phyloP scores from a whole-genome alignment of 1,140 invertebrate genomes.

The Triops cancriformis region DNA sequence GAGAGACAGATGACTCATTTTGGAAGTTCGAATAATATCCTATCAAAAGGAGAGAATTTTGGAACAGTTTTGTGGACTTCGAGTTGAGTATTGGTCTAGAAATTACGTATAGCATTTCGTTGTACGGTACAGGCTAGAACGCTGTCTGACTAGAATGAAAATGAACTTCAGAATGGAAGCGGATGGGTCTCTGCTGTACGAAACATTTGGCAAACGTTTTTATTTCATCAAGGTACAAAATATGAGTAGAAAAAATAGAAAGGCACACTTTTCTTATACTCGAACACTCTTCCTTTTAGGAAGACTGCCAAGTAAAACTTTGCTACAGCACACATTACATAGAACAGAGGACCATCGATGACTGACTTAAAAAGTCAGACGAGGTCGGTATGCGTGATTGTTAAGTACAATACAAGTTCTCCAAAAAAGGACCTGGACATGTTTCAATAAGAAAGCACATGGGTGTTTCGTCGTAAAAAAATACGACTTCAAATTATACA shows the following conservation, averaged over 20 bases:
- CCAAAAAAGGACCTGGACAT: not conserved
- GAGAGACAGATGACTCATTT: too few species aligned
- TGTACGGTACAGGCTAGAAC: too few species aligned
- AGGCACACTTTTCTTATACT: not conserved
- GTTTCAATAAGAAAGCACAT: not conserved
- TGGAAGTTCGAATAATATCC: too few species aligned
- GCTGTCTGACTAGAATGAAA: too few species aligned
- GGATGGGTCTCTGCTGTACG: too few species aligned
- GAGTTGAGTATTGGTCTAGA: too few species aligned
- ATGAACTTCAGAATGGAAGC: too few species aligned
- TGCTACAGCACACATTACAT: not conserved
- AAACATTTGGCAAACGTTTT: not conserved
- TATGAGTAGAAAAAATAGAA: conserved; percentile 4
- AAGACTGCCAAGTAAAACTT: not conserved
- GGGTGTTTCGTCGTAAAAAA: not conserved
- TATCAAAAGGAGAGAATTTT: too few species aligned
- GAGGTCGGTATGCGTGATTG: not conserved
- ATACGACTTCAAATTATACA: not conserved
- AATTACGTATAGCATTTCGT: too few species aligned
- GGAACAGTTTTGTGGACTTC: too few species aligned
- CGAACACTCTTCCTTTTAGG: not conserved
- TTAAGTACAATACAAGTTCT: not conserved
- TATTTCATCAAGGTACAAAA: not conserved
- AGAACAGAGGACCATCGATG: not conserved
- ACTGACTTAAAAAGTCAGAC: not conserved